phyloP scores from a whole-genome alignment of 1,140 invertebrate species.

The Sycobia sp. region DNA sequence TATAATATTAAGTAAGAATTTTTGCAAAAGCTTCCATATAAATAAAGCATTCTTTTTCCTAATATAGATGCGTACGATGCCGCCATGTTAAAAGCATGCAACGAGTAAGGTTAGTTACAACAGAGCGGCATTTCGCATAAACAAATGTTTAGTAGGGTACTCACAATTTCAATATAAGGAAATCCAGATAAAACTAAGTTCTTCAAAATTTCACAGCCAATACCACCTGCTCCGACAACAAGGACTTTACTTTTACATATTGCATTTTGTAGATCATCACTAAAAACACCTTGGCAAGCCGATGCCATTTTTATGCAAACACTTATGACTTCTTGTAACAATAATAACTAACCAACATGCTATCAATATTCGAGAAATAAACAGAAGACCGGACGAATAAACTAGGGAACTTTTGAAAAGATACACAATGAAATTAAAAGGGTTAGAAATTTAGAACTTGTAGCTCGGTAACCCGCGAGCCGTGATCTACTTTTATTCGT shows the following conservation, averaged over 20 bases:
- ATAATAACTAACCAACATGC: no score
- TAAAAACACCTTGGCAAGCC: slow-evolving; percentile 68
- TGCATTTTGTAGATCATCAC: slow-evolving; percentile 62
- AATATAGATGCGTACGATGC: no score
- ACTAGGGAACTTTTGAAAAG: no score
- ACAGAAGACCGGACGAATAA: no score
- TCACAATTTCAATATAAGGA: slow-evolving; percentile 91
- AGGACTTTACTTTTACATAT: slow-evolving; percentile 69
- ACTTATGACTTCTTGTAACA: no score
- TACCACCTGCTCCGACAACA: slow-evolving; percentile 97
- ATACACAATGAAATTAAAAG: no score
- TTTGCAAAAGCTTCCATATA: not conserved
- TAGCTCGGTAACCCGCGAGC: no score
- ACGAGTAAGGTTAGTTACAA: slow-evolving; percentile 40
- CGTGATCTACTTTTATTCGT: no score
- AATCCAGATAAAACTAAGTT: slow-evolving; percentile 96
- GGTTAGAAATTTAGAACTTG: not conserved
- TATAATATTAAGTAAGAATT: slow-evolving; percentile 17
- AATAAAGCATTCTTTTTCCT: not conserved
- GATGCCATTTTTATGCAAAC: slow-evolving; percentile 72
- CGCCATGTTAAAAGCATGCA: no score
- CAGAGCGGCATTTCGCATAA: slow-evolving; percentile 33
- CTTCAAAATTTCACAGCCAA: slow-evolving; percentile 98
- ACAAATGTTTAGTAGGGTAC: slow-evolving; percentile 48
- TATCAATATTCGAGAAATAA: no score